phyloP scores from a whole-genome alignment of 1,140 invertebrate genomes.

The Ladona fulva region DNA sequence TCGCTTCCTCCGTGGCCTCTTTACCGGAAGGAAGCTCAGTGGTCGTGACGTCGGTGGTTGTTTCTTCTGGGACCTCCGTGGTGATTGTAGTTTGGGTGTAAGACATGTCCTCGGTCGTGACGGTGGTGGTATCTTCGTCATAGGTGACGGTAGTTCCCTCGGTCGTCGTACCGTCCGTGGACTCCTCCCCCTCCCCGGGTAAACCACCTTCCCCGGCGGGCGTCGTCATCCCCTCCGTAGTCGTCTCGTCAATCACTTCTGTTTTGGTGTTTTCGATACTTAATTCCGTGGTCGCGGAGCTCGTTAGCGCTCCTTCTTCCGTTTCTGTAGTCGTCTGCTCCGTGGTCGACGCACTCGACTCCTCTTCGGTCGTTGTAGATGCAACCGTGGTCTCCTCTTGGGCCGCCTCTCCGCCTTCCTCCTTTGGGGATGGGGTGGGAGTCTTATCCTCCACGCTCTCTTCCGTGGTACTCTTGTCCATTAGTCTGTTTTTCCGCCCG shows the following conservation, averaged over 20 bases:
- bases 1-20: slow-evolving; percentile 24
- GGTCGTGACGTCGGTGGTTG: too few relatives aligned
- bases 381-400: slow-evolving; percentile 23
- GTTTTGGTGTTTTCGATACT: neutral
- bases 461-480: too few relatives aligned
- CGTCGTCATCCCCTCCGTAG: neutral
- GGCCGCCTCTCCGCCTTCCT: slow-evolving; percentile 14
- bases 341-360: slow-evolving; percentile 28
- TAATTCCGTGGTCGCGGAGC: neutral
- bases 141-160: too few relatives aligned
- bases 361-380: slow-evolving; percentile 28
- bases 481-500: too few relatives aligned
- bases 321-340: neutral
- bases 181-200: neutral
- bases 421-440: slow-evolving; percentile 10
- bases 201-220: neutral
- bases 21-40: too few relatives aligned
- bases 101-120: too few relatives aligned
- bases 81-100: too few relatives aligned
- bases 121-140: too few relatives aligned
- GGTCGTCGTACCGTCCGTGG: too few relatives aligned
- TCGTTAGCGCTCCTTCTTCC: neutral
- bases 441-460: neutral
- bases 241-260: neutral
- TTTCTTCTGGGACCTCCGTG: too few relatives aligned